A percentile compares a stretch with the other conserved stretches of the same genome.
Conservation (phyloP, 2,113 vertebrate species). For the Cettia cetti region DNA sequence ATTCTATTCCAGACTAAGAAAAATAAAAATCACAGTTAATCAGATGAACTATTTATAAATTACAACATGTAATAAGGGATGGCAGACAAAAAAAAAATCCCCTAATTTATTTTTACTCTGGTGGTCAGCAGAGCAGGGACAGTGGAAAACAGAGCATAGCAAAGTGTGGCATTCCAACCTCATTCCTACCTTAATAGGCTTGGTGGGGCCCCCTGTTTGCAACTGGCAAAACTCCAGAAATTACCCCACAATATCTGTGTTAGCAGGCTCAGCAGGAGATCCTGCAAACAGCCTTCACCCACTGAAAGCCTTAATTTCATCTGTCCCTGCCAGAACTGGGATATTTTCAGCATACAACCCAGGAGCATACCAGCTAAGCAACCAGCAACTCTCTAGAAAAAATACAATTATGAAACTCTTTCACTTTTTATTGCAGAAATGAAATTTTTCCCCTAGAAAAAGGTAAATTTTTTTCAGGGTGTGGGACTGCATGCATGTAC, state of each 20-base stretch:
- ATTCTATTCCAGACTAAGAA: not conserved
- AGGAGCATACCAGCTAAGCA: not conserved
- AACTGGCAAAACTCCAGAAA: slow-evolving; percentile 41
- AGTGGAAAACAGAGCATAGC: slow-evolving; percentile 8
- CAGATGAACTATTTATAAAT: slow-evolving; percentile 20
- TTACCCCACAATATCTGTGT: slow-evolving; percentile 39
- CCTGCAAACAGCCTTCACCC: slow-evolving; percentile 19
- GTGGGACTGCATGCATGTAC: not conserved
- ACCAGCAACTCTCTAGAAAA: not conserved
- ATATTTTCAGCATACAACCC: not conserved
- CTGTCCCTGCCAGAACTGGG: not conserved
- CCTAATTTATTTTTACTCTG: slow-evolving; percentile 22
- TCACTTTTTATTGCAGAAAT: not conserved
- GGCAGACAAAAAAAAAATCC: not conserved
- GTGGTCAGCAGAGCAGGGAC: slow-evolving; percentile 31
- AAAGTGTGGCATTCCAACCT: slow-evolving; percentile 44
- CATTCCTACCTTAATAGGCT: slow-evolving; percentile 51
- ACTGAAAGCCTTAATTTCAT: not conserved
- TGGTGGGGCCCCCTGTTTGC: slow-evolving; percentile 17
- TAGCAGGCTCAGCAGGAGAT: slow-evolving; percentile 21
- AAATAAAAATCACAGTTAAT: slow-evolving; percentile 11
- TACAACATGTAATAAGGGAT: slow-evolving; percentile 17
- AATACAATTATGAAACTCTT: not conserved
- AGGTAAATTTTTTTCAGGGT: not conserved
- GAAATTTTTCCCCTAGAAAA: not conserved